These are phyloP conservation scores for Datnioides undecimradiatus DNA, from an alignment of 2,113 vertebrate genomes.

Conservation along the genomic window DNA sequence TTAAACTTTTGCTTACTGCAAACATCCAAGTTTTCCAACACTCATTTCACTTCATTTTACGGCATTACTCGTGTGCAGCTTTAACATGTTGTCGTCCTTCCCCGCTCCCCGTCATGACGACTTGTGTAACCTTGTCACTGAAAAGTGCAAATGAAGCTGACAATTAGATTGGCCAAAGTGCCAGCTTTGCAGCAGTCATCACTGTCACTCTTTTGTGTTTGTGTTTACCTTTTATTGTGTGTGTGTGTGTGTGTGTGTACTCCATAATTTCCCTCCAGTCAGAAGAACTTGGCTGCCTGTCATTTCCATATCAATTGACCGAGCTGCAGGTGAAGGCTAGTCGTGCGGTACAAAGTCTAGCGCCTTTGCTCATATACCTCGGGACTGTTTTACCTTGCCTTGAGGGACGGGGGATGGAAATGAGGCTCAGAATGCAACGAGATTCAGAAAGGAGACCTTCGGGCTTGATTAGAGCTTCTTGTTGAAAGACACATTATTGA, in stretches of 20 bases:
- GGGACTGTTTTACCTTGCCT: slow-evolving; percentile 66
- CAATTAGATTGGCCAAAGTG: slow-evolving; percentile 11
- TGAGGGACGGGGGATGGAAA: slow-evolving; percentile 73
- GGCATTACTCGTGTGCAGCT: not conserved
- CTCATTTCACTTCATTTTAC: too few relatives aligned
- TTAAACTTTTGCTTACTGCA: not conserved
- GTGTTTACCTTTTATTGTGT: slow-evolving; percentile 42
- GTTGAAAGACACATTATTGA: slow-evolving; percentile 64
- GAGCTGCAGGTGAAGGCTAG: slow-evolving; percentile 58
- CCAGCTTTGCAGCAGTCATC: slow-evolving; percentile 57
- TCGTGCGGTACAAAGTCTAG: not conserved
- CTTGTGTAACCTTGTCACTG: slow-evolving; percentile 45
- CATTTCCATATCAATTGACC: slow-evolving; percentile 71
- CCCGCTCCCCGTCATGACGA: slow-evolving; percentile 10
- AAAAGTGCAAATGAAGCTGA: slow-evolving; percentile 63
- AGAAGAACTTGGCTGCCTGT: slow-evolving; percentile 17
- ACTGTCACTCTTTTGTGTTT: slow-evolving; percentile 46
- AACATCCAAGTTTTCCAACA: not conserved
- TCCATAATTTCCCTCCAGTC: slow-evolving; percentile 23
- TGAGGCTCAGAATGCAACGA: slow-evolving; percentile 42
- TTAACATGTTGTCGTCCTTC: not conserved
- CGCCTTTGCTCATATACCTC: slow-evolving; percentile 35
- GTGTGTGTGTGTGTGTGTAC: not conserved
- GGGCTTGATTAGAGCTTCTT: slow-evolving; percentile 50
- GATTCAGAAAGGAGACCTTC: slow-evolving; percentile 61